Conservation (phyloP, 1,140 invertebrate species). For the Pinna nobilis region DNA sequence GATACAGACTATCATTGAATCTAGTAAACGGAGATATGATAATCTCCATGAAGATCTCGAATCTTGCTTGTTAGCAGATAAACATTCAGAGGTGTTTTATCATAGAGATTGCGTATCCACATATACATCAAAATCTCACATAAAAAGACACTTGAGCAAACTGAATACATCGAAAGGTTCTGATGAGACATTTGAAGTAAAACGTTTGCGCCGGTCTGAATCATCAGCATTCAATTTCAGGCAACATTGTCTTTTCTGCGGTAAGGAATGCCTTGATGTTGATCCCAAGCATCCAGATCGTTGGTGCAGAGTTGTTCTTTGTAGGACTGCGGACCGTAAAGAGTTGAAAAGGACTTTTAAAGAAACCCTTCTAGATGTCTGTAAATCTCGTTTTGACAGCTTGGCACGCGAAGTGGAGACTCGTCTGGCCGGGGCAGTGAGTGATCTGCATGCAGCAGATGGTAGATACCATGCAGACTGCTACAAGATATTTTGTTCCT, state of each 20-base stretch:
- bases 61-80: neutral
- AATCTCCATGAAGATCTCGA: slow-evolving; percentile 14
- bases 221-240: slow-evolving; percentile 3
- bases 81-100: neutral
- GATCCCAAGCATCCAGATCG: slow-evolving; percentile 13
- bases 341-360: slow-evolving; percentile 7
- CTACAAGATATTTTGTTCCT: slow-evolving; percentile 5
- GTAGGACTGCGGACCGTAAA: neutral
- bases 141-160: neutral
- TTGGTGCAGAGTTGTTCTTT: slow-evolving; percentile 3
- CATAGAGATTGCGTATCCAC: slow-evolving; percentile 22
- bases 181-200: neutral
- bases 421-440: slow-evolving; percentile 12
- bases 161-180: neutral
- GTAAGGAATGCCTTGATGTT: slow-evolving; percentile 1
- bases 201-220: slow-evolving; percentile 12
- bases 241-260: slow-evolving; percentile 28
- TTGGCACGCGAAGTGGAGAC: neutral
- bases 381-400: neutral
- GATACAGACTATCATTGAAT: neutral
- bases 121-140: slow-evolving; percentile 14
- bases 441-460: slow-evolving; percentile 36
- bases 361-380: slow-evolving; percentile 11
- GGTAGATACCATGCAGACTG: slow-evolving; percentile 34
- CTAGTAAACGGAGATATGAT: neutral